Evolutionary conservation across 2,113 vertebrate genomes (phyloP).

Genomic region (Pogona vitticeps): DNA sequence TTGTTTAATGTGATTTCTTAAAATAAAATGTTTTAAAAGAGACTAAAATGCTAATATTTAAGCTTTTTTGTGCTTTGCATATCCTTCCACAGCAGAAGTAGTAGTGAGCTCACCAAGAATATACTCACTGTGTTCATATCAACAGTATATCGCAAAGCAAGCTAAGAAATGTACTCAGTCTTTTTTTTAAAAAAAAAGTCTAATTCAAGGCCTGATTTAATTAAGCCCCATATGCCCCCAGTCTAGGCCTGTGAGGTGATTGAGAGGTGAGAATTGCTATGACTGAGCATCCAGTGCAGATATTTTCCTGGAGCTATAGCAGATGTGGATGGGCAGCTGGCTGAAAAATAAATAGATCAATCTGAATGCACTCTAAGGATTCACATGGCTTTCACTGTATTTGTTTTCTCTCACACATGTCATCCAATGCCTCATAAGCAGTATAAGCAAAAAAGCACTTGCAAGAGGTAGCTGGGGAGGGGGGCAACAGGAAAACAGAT

Average conservation of each 20-base stretch:
- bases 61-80: no score
- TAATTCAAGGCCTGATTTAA: conserved; percentile 18
- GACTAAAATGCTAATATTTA: no score
- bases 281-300: neutral
- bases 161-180: neutral
- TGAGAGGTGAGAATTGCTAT: neutral
- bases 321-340: conserved; percentile 3
- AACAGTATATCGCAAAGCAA: neutral
- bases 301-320: neutral
- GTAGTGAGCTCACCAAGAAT: neutral
- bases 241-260: neutral
- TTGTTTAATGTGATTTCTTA: no score
- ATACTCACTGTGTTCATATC: neutral
- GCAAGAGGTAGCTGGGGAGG: conserved; percentile 7
- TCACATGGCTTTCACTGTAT: conserved; percentile 19
- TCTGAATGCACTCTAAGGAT: neutral
- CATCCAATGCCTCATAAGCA: neutral
- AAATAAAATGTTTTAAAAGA: no score
- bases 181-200: neutral
- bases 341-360: conserved; percentile 24
- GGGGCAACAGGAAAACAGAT: conserved; percentile 15
- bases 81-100: neutral
- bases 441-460: conserved; percentile 4
- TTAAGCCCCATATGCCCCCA: neutral
- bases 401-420: conserved; percentile 10